phyloP scores from a whole-genome alignment of 2,888 invertebrate species.

The Pollenia griseotomentosa region DNA sequence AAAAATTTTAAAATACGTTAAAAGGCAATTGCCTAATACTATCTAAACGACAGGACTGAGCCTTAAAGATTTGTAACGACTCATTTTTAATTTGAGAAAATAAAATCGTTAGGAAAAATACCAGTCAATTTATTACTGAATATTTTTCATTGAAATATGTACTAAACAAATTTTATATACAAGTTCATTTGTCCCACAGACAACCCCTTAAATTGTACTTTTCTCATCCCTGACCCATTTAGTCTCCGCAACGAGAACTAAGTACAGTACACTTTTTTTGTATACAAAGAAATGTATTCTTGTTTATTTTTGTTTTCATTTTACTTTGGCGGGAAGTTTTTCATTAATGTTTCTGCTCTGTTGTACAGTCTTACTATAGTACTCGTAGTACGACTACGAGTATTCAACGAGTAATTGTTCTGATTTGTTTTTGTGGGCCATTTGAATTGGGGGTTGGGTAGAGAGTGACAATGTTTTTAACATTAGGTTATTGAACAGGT shows the following conservation, averaged over 20 bases:
- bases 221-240: conserved; percentile 1
- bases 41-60: too few relatives aligned
- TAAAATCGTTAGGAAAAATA: too few relatives aligned
- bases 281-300: conserved; percentile 13
- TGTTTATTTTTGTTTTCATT: conserved; percentile 45
- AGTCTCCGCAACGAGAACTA: not conserved
- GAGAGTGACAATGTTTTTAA: conserved; percentile 6
- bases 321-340: conserved; percentile 70
- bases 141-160: not conserved
- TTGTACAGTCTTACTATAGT: conserved; percentile 52
- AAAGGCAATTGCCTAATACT: too few relatives aligned
- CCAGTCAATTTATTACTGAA: not conserved
- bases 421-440: conserved; percentile 45
- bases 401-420: conserved; percentile 37
- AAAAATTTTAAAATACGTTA: too few relatives aligned
- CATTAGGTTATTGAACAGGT: conserved; percentile 55
- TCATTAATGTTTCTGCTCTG: conserved; percentile 58
- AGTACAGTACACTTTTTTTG: conserved; percentile 7
- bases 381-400: conserved; percentile 19
- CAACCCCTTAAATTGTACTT: not conserved
- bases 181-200: not conserved
- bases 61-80: too few relatives aligned
- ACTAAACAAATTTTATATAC: too few relatives aligned
- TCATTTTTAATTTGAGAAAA: too few relatives aligned
- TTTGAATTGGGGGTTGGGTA: not conserved